Evolutionary conservation across 1,140 invertebrate species (phyloP), one percentile per base, ranked within the genome.

Genomic region (Oncopodura yosiiana): DNA sequence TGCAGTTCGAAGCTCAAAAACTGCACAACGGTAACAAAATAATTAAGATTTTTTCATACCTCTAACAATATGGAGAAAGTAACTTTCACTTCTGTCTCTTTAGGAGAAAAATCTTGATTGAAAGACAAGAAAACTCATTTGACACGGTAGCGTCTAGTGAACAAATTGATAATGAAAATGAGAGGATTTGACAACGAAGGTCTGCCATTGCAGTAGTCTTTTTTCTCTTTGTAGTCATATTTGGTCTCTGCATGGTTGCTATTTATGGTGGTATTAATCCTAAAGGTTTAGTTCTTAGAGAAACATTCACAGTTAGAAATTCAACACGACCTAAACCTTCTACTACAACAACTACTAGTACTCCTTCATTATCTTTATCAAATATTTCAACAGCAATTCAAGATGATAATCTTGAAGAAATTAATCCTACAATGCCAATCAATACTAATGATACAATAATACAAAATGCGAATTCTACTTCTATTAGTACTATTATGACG

Each of bases 171-270:
- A 38, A n/a, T 1, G 63, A 62, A 30, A 62, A 66, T 49, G 64
- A 62, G 49, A 50, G 64, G 49, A 62, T 65, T 38, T 79, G 77
- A 78, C 77, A 77, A 65, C 72, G 75, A 67, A 74, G 71, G 66
- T 66, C 75, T 36, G 76, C 73, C 63, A 75, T 78, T 23, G 68
- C 75, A 62, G 74, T 73, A 18, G 69, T 78, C 14, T 73, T 78
- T 34, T 73, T 75, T 46, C 66, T 79, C n/a, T 79, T 77, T 58
- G 65, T 72, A 21, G 70, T 73, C 48, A 79, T 79, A 53, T 71
- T 79, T 53, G 64, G 75, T 19, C 66, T 74, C 55, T 76, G 71
- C 52, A 66, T 79, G 51, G 67, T 77, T 29, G 70, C 78, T 49
- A 77, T 78, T 58, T 73, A 78, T 54, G 75, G 74, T 39, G 73